Percentiles rank a stretch among this genome's conserved stretches.
Evolutionary conservation across 1,140 invertebrate species (phyloP).

Genomic region (Brachionus koreanus): DNA sequence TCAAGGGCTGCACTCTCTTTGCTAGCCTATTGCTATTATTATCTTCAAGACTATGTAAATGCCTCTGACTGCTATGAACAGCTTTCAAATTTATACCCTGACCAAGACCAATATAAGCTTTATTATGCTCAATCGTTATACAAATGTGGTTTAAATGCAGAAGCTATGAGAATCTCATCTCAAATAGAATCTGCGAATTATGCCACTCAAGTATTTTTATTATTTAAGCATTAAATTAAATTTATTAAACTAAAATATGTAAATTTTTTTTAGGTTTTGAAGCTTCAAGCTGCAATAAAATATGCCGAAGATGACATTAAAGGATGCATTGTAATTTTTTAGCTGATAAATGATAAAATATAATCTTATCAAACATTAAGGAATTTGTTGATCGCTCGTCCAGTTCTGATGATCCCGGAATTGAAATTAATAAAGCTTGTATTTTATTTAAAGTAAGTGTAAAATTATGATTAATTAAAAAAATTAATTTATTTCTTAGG

Average conservation of each 20-base stretch:
- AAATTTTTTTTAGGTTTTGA: slow-evolving; percentile 62
- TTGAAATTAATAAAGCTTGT: slow-evolving; percentile 37
- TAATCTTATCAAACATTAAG: neutral
- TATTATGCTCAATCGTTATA: slow-evolving; percentile 84
- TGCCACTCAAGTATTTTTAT: slow-evolving; percentile 54
- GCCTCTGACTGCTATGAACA: slow-evolving; percentile 94
- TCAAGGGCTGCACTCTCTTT: slow-evolving; percentile 84
- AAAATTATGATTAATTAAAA: neutral
- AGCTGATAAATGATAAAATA: neutral
- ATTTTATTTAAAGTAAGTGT: slow-evolving; percentile 17
- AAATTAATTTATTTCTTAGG: slow-evolving; percentile 51
- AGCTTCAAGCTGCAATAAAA: slow-evolving; percentile 88
- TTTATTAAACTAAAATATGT: neutral
- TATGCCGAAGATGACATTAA: slow-evolving; percentile 91
- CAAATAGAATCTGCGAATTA: slow-evolving; percentile 72
- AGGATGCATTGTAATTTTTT: slow-evolving; percentile 56
- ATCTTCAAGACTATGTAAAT: slow-evolving; percentile 86
- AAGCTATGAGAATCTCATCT: slow-evolving; percentile 77
- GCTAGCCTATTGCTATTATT: slow-evolving; percentile 90
- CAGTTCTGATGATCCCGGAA: slow-evolving; percentile 68
- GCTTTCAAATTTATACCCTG: slow-evolving; percentile 64
- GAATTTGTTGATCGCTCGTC: slow-evolving; percentile 82
- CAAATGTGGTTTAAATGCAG: slow-evolving; percentile 83
- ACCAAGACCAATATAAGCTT: slow-evolving; percentile 79
- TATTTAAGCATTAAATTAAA: neutral